phyloP scores from a whole-genome alignment of 1,140 invertebrate genomes.

The Proales similis region DNA sequence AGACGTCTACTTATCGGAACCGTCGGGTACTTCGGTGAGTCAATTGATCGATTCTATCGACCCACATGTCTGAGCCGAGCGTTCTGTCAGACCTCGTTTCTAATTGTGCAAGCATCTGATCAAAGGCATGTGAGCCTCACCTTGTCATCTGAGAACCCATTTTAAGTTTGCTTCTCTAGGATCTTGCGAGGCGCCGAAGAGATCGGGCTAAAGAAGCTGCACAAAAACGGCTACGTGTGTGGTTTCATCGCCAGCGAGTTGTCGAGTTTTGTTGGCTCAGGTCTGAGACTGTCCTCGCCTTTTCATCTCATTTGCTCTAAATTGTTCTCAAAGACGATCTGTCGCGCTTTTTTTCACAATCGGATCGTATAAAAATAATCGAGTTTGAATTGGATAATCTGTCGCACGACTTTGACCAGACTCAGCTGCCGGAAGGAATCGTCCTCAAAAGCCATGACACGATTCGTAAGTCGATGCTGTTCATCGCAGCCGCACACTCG shows the following conservation, averaged over 20 bases:
- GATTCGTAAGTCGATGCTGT: neutral
- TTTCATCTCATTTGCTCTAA: neutral
- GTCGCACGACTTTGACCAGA: neutral
- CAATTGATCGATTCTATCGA: neutral
- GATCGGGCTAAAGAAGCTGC: neutral
- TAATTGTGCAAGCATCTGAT: neutral
- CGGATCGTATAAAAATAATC: neutral
- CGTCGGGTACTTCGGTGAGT: too few species aligned
- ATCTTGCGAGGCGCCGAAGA: conserved; percentile 1
- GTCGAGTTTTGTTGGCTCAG: neutral
- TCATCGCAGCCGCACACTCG: neutral
- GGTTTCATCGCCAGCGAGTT: neutral
- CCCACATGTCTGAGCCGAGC: neutral
- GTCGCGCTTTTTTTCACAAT: neutral
- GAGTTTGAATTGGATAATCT: neutral
- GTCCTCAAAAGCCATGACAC: neutral
- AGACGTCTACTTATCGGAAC: too few species aligned
- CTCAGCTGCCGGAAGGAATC: neutral
- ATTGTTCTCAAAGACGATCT: neutral
- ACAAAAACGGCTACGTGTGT: neutral
- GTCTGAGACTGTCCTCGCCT: neutral
- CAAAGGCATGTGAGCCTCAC: neutral
- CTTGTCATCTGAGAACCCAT: neutral
- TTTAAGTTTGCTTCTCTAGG: too few species aligned
- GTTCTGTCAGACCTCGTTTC: neutral